Conservation (phyloP, 2,797 vertebrate genomes). For the Hydrolagus colliei region DNA sequence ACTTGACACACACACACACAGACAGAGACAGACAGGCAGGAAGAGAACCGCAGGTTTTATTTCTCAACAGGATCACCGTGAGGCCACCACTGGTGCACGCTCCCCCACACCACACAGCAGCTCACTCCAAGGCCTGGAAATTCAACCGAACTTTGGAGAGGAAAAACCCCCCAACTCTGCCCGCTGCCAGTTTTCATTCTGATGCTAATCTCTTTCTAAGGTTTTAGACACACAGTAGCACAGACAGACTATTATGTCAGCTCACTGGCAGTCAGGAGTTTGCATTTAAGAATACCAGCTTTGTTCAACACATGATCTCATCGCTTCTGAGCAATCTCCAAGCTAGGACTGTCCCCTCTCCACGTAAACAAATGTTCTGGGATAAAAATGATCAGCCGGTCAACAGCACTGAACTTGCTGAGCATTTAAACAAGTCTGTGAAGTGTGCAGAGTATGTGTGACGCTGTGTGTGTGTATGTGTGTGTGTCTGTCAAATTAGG, state of each 20-base stretch:
- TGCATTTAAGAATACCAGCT: conserved; percentile 22
- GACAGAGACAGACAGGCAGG: too few species aligned
- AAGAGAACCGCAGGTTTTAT: too few species aligned
- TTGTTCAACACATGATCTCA: conserved; percentile 8
- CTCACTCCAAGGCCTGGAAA: too few species aligned
- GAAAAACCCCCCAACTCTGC: not conserved
- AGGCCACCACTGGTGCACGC: too few species aligned
- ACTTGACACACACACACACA: too few species aligned
- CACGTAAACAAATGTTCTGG: not conserved
- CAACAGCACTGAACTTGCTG: not conserved
- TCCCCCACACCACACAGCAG: too few species aligned
- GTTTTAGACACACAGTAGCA: not conserved
- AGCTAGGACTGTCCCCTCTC: not conserved
- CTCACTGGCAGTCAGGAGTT: conserved; percentile 1
- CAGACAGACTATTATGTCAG: conserved; percentile 13
- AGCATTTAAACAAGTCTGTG: not conserved
- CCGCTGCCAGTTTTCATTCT: not conserved
- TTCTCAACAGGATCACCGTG: too few species aligned
- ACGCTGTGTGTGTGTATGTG: not conserved
- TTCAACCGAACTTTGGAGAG: not conserved
- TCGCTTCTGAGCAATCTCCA: not conserved
- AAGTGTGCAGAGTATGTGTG: not conserved
- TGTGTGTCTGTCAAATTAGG: too few species aligned
- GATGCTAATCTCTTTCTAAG: not conserved
- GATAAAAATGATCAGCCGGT: not conserved